Conservation (phyloP, 2,888 invertebrate genomes). For the Allygus modestus region DNA sequence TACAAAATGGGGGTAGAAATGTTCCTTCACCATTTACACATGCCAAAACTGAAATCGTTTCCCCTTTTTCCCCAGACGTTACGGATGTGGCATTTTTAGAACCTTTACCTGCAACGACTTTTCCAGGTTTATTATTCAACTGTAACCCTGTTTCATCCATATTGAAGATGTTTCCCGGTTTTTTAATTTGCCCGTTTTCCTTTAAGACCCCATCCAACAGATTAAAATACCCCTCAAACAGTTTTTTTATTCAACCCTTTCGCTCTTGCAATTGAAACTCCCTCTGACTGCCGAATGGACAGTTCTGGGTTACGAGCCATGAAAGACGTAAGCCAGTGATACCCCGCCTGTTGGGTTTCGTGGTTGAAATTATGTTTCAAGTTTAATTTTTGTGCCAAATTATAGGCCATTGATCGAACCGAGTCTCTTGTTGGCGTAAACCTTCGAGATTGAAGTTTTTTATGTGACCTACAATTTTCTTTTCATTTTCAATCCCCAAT, state of each 20-base stretch:
- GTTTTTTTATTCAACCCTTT: conserved; percentile 42
- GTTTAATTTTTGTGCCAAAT: conserved; percentile 28
- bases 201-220: conserved; percentile 19
- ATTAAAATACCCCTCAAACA: conserved; percentile 19
- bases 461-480: conserved; percentile 46
- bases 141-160: conserved; percentile 52
- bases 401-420: conserved; percentile 41
- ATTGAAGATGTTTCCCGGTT: conserved; percentile 39
- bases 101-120: conserved; percentile 50
- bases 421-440: conserved; percentile 42
- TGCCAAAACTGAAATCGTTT: conserved; percentile 41
- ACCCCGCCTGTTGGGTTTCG: conserved; percentile 44
- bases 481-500: conserved; percentile 42
- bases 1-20: conserved; percentile 41
- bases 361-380: conserved; percentile 55
- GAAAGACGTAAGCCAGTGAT: conserved; percentile 44
- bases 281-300: conserved; percentile 45
- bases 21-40: conserved; percentile 57
- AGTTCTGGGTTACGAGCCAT: conserved; percentile 45
- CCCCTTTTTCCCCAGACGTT: conserved; percentile 45
- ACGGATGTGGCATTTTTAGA: conserved; percentile 23
- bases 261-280: conserved; percentile 47
- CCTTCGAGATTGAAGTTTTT: conserved; percentile 53
- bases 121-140: conserved; percentile 44
- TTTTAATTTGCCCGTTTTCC: conserved; percentile 36